Conservation (phyloP, 1,140 invertebrate species). For the Tetranychus cinnabarinus region DNA sequence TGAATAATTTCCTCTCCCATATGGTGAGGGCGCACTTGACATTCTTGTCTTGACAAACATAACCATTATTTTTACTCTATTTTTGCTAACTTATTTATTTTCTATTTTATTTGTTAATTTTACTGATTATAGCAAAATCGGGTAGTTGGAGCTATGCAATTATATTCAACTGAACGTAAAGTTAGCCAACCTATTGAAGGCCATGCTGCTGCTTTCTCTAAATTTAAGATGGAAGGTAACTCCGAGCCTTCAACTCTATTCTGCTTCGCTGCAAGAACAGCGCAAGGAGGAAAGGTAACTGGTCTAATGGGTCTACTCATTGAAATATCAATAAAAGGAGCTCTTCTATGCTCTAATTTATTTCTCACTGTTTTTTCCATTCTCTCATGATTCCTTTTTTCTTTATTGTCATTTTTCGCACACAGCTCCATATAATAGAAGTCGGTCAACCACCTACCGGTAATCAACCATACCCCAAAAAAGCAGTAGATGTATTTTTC, state of each 20-base stretch:
- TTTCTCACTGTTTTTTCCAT: too few relatives aligned
- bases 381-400: conserved; percentile 48
- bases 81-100: too few relatives aligned
- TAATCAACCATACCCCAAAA: conserved; percentile 90
- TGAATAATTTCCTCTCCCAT: conserved; percentile 3
- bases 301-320: too few relatives aligned
- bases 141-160: conserved; percentile 94
- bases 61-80: neutral
- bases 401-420: conserved; percentile 31
- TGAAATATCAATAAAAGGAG: too few relatives aligned
- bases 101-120: too few relatives aligned
- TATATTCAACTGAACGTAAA: conserved; percentile 94
- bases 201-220: conserved; percentile 90
- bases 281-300: conserved; percentile 56
- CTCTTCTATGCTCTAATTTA: too few relatives aligned
- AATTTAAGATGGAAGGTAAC: conserved; percentile 90
- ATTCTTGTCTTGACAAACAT: too few relatives aligned
- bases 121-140: conserved; percentile 46
- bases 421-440: conserved; percentile 79
- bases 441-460: conserved; percentile 81
- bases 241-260: conserved; percentile 80
- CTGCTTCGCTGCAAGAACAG: conserved; percentile 81
- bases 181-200: conserved; percentile 97
- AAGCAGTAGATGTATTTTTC: conserved; percentile 96
- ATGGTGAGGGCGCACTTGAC: too few relatives aligned